Evolutionary conservation across 1,140 invertebrate species (phyloP), one percentile per base, ranked within the genome.

Genomic region (Amphibalanus amphitrite): DNA sequence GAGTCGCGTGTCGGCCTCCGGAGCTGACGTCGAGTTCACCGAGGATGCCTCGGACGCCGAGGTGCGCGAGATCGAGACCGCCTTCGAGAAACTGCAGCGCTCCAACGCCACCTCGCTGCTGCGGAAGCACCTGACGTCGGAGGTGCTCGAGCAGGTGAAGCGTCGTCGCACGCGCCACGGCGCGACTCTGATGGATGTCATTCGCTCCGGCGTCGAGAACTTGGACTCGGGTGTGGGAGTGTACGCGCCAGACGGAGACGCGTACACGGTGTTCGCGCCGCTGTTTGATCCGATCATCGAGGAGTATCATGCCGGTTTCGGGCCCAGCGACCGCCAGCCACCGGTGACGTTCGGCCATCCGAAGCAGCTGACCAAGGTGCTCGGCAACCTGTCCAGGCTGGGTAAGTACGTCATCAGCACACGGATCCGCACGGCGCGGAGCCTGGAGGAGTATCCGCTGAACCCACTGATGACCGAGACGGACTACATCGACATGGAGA

Each of bases 91-190:
- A 71, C 77, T 83, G 38, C 78, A 80, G 69, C 91, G 90, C 71
- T 28, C 69, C 10, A 88, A 94, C 80, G 94, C 91, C 80, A 93
- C 95, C 81, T 96, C 93, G 65, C 84, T 97, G 78, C 82, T 97
- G 83, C 96, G 96, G 85, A 97, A 97, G 81, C 89, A 92, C 82
- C 85, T 97, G 71, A 91, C 91, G 76, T 88, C 86, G 81, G 91
- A 95, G 78, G 82, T 95, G 28, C 93, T 95, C 79, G 92, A 96
- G 77, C 87, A 86, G 74, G 84, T 94, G 33, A 95, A 95, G 83
- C 89, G 86, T 77, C 89, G 89, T 84, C 93, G 92, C 79, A 95
- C 93, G 17, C 30, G 40, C 72, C 91, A 92, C 77, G 91, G 90
- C 72, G 93, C 92, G 68, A 91, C 89, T 69, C 86, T 95, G 33